Percentiles rank a stretch among this genome's conserved stretches.
phyloP scores from a whole-genome alignment of 53 echinoderm and acorn worm species.

The Apostichopus leukothele region DNA sequence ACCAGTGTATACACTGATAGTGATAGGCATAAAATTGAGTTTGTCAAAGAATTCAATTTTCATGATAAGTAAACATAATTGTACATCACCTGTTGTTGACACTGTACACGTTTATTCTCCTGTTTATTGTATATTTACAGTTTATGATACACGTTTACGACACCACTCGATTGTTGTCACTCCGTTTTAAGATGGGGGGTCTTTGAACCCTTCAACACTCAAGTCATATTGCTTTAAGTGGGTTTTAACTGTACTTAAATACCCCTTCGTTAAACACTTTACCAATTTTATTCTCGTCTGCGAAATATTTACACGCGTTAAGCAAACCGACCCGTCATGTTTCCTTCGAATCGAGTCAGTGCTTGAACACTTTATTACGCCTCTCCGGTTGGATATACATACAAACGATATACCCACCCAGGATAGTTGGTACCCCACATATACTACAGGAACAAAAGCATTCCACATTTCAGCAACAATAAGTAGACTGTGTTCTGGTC shows the following conservation, averaged over 20 bases:
- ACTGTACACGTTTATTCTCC: slow-evolving; percentile 7
- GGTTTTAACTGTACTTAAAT: slow-evolving; percentile 44
- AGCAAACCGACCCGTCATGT: background rate
- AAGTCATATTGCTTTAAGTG: slow-evolving; percentile 2
- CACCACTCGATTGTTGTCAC: background rate
- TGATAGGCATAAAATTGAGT: slow-evolving; percentile 1
- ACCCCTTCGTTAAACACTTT: background rate
- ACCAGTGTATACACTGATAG: background rate
- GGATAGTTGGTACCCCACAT: background rate
- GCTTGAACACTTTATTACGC: background rate
- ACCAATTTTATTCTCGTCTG: slow-evolving; percentile 23
- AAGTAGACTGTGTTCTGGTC: too few species aligned
- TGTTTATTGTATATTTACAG: slow-evolving; percentile 19
- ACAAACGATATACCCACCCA: background rate
- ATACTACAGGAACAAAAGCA: background rate
- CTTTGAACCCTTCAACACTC: background rate
- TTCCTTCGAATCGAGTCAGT: background rate
- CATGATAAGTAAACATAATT: slow-evolving; percentile 21
- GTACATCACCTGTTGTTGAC: slow-evolving; percentile 40
- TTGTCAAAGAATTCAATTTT: slow-evolving; percentile 35
- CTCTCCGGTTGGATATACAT: background rate
- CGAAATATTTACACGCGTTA: slow-evolving; percentile 27
- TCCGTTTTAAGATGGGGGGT: background rate
- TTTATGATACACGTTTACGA: slow-evolving; percentile 11
- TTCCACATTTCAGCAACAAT: too few species aligned